A percentile compares a stretch with the other conserved stretches of the same genome.
Conservation (phyloP, 2,113 vertebrate species). For the Poecile atricapillus region DNA sequence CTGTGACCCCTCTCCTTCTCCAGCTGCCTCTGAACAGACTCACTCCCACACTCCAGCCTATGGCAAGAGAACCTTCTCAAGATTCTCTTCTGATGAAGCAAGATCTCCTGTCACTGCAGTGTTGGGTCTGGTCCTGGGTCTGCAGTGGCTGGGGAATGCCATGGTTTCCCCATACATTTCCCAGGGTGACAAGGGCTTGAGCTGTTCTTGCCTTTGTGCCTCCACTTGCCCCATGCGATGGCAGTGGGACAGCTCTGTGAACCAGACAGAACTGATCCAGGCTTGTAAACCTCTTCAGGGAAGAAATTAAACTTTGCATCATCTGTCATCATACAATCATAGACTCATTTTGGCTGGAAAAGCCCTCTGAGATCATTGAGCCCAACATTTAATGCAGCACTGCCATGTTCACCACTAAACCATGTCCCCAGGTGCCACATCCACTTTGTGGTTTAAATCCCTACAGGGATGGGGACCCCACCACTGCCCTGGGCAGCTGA, state of each 20-base stretch:
- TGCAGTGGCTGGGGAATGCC: neutral
- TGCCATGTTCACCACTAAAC: neutral
- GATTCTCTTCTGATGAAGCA: neutral
- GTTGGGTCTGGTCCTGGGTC: neutral
- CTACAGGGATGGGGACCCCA: neutral
- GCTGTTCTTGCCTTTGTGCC: neutral
- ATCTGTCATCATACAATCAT: neutral
- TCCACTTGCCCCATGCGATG: neutral
- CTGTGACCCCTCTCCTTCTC: neutral
- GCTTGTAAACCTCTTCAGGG: neutral
- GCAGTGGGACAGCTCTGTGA: neutral
- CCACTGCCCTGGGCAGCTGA: neutral
- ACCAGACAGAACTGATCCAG: neutral
- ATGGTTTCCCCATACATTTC: neutral
- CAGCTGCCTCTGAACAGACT: neutral
- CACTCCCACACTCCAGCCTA: rapidly evolving
- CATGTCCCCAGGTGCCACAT: neutral
- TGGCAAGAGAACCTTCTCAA: neutral
- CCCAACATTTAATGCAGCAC: neutral
- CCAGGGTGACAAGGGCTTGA: neutral
- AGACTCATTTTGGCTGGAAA: neutral
- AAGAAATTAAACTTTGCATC: neutral
- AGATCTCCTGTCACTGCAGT: neutral
- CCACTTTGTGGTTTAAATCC: neutral
- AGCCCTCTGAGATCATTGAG: neutral